Percentiles rank a stretch among this genome's conserved stretches.
Evolutionary conservation across 1,140 invertebrate genomes (phyloP).

Genomic region (Plectrocnemia conspersa): DNA sequence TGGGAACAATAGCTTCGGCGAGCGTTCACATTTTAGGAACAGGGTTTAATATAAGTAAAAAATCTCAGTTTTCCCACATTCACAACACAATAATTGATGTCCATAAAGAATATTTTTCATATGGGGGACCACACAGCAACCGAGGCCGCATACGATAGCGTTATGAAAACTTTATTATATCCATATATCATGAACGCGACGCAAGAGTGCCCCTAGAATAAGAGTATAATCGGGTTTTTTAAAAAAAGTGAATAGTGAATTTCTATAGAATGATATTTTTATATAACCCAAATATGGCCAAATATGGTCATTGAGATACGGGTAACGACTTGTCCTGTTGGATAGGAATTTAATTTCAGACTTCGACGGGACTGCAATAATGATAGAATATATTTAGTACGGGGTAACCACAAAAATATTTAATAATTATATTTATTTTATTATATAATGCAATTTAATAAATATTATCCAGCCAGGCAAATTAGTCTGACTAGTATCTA

Average conservation of each 20-base stretch:
- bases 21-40: not conserved
- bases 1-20: not conserved
- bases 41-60: constrained; percentile 1
- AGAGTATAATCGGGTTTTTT: not conserved
- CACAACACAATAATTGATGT: constrained; percentile 18
- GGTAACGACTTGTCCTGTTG: not conserved
- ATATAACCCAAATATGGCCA: not conserved
- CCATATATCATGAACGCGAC: constrained; percentile 7
- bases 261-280: not conserved
- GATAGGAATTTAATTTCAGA: not conserved
- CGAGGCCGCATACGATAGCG: too few species aligned
- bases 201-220: not conserved
- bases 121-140: not conserved
- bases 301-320: not conserved
- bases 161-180: constrained; percentile 20
- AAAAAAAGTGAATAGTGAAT: not conserved
- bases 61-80: not conserved
- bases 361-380: not conserved
- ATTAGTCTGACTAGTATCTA: too few species aligned
- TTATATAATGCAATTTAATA: too few species aligned
- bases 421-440: too few species aligned
- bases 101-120: constrained; percentile 13
- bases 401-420: too few species aligned
- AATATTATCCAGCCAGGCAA: too few species aligned
- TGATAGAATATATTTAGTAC: too few species aligned